Conservation (phyloP, 2,113 vertebrate genomes). For the Micronycteris hirsuta region DNA sequence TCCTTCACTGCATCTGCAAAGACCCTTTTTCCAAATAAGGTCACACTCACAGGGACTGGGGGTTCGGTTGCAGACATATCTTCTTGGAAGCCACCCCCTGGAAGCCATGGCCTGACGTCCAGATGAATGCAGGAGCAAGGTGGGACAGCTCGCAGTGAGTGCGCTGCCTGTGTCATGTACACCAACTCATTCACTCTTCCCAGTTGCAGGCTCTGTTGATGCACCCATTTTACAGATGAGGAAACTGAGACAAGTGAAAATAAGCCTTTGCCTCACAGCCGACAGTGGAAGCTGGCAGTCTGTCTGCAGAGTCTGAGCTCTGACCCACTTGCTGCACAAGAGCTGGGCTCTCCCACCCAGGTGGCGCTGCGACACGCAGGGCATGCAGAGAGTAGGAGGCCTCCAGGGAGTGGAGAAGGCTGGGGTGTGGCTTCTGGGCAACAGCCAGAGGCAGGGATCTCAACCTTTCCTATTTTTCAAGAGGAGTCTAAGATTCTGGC, state of each 20-base stretch:
- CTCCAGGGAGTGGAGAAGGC: neutral
- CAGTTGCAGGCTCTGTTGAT: rapidly evolving
- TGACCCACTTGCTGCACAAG: rapidly evolving
- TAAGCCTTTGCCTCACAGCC: neutral
- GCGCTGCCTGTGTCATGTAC: neutral
- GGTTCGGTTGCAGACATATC: too few species aligned
- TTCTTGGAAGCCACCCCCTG: too few species aligned
- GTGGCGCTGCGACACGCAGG: neutral
- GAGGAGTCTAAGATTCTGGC: neutral
- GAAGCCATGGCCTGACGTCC: rapidly evolving
- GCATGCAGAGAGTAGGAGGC: rapidly evolving
- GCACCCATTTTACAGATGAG: neutral
- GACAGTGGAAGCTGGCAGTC: neutral
- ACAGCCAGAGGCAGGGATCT: neutral
- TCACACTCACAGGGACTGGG: too few species aligned
- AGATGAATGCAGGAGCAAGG: rapidly evolving
- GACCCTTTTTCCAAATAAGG: too few species aligned
- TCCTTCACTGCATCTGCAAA: neutral
- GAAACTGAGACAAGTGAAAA: neutral
- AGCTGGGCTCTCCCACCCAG: neutral
- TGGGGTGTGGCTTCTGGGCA: rapidly evolving
- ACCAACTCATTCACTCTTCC: neutral
- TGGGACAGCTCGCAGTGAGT: rapidly evolving
- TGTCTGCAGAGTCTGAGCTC: neutral
- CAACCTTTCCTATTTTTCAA: neutral